Evolutionary conservation across 2,797 vertebrate species (phyloP).

Genomic region (Lagorchestes hirsutus): DNA sequence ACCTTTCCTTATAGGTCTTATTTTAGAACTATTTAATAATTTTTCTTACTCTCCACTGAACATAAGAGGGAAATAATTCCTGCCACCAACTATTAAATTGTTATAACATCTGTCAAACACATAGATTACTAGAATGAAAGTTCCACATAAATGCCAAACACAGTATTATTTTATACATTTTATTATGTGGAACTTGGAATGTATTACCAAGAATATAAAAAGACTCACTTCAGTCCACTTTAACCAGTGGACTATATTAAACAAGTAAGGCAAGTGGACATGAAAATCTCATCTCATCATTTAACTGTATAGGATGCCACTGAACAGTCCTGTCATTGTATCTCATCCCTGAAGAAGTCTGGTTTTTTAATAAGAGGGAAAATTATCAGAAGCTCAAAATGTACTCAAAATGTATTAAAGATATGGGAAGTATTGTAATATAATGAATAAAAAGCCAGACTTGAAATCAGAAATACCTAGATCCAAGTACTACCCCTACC

Average conservation of each 20-base stretch:
- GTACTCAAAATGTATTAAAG: not conserved
- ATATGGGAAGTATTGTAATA: not conserved
- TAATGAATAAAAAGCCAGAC: not conserved
- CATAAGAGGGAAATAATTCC: constrained; percentile 45
- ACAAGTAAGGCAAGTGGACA: constrained; percentile 33
- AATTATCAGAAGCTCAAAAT: not conserved
- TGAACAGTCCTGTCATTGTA: not conserved
- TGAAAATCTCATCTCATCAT: constrained; percentile 39
- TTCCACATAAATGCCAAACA: constrained; percentile 8
- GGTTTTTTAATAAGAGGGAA: not conserved
- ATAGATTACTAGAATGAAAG: constrained; percentile 6
- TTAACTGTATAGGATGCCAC: not conserved
- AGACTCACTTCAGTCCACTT: not conserved
- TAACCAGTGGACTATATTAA: constrained; percentile 11
- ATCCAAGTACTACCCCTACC: not conserved
- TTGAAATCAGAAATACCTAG: not conserved
- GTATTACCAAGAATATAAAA: constrained; percentile 13
- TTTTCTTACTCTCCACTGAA: constrained; percentile 36
- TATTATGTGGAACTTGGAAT: constrained; percentile 16
- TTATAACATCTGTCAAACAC: constrained; percentile 30
- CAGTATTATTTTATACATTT: constrained; percentile 9
- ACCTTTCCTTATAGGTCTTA: constrained; percentile 27
- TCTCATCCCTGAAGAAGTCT: not conserved
- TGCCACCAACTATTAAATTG: constrained; percentile 39
- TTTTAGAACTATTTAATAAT: constrained; percentile 43